Evolutionary conservation across 2,113 vertebrate species (phyloP), one percentile per base, ranked within the genome.

Genomic region (Dolichotis patagonum): DNA sequence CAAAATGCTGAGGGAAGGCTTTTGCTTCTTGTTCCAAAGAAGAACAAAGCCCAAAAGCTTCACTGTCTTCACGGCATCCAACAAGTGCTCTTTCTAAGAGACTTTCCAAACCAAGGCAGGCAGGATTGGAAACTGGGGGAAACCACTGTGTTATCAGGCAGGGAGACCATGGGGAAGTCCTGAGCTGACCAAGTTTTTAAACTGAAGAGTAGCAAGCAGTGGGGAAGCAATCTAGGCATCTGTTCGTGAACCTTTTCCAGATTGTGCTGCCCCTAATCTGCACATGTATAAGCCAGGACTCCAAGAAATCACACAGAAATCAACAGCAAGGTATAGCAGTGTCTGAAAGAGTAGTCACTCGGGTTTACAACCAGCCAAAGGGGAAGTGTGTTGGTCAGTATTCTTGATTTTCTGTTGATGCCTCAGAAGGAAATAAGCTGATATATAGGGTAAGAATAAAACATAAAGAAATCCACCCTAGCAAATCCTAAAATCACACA

Each of bases 71-170:
- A 22, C 1, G 19, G 20, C 5, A 22, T 58, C 20, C 56, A 58
- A 22, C 56, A 22, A 22, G 30, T 28, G 28, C 16, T 56, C 35
- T 54, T 10, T 14, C 20, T 22, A 54, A 52, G 32, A 32, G 12
- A 1, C 52, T 83, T 81, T 94, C 35, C 10, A 62, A 65, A 67
- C 43, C 28, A 41, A 54, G 52, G 13, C 9, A 10, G 6, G 5
- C 1, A n/a, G 26, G 30, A 60, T 32, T 60, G 49, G 14, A 62
- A 54, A 4, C 12, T 35, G 13, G 19, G 56, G 46, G 49, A 69
- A 58, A 22, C 4, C 26, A 0, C 16, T 7, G 0, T 63, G 4
- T 87, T 19, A 35, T 6, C n/a, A n/a, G 22, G 10, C 1, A 54
- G 83, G 32, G 26, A 78, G 58, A 77, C 22, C 77, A 28, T 3